Evolutionary conservation across 2,113 vertebrate genomes (phyloP), one percentile per base, ranked within the genome.

Genomic region (Arvicanthis niloticus): DNA sequence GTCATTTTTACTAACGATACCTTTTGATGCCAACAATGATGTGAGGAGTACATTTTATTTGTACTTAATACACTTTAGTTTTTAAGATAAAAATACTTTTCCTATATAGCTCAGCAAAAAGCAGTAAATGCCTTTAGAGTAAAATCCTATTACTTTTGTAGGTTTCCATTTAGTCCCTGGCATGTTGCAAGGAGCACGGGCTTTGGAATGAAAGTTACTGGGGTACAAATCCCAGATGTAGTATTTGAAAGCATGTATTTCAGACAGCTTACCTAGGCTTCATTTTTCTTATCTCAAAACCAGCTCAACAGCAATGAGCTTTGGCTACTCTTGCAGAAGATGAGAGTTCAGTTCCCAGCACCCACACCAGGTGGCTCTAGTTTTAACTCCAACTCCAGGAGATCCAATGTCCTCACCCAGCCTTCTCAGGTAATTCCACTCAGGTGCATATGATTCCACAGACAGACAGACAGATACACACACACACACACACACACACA

Each of bases 271-370:
- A 72, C 19, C 4, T 51, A 21, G 87, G 24, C 80, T 19, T 75
- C 56, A 37, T n/a, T 72, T 65, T 87, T 81, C 56, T 81, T 92
- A 90, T 58, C 80, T 81, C 2, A 65, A 73, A 89, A 87, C 68
- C n/a, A 65, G 22, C 40, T 86, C 42, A 86, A 34, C 40, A 65
- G 40, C 34, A 19, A 62, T 67, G 60, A 86, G 60, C 16, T 45
- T 31, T 34, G 24, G 29, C 17, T 86, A 10, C 29, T 86, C 60
- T 67, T 86, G 29, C 26, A 86, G 16, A 67, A 29, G 60, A 31
- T 0, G 10, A 45, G 5, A 48, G 29, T 22, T 84, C 16, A 31
- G 26, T 65, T 65, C 40, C 40, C 26, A 65, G 60, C 6, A 42
- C 56, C n/a, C n/a, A 60, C 11, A n/a, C 22, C 40, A 31, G 12